Evolutionary conservation across 2,797 vertebrate species (phyloP), one percentile per base, ranked within the genome.

Genomic region (Scleropages formosus): DNA sequence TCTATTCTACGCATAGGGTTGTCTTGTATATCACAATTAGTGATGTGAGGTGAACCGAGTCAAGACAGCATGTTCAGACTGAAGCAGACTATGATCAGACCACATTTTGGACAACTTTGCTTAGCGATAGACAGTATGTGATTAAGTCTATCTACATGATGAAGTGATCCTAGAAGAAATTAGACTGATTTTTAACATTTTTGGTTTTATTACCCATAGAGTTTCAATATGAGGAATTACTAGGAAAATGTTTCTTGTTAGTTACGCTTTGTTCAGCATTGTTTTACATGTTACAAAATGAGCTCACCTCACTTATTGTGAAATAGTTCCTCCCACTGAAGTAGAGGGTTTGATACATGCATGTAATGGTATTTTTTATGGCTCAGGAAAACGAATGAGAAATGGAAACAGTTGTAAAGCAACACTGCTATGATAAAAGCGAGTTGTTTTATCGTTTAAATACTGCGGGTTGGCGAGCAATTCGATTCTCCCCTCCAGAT

Each of bases 261-360:
- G 84, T 84, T 86, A 75, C 76, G n/a, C n/a, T n/a, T n/a, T n/a
- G n/a, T 87, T 85, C 89, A 87, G 83, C 86, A 86, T 84, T 80
- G 84, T 75, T 80, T 82, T 78, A 47, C 78, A 70, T 83, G 85
- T 77, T 82, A 64, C 73, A 78, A 60, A 79, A 79, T 79, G 66
- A 39, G 72, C 49, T 39, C 75, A 80, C 84, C 76, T 81, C 75
- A 80, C 78, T 78, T 79, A 80, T 78, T 86, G 81, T 79, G n/a
- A n/a, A n/a, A n/a, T n/a, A n/a, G n/a, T 27, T 82, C 68, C 65
- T 75, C 78, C 18, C 77, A 56, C 56, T 72, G 59, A 64, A 51
- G 27, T 67, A 27, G 16, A 68, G 20, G 64, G 18, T 56, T 71
- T n/a, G 58, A 51, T 76, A 1, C 56, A 27, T 59, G 59, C 22